Evolutionary conservation across 2,888 invertebrate species (phyloP), one percentile per base, ranked within the genome.

Genomic region (Orthonevra nobilis): DNA sequence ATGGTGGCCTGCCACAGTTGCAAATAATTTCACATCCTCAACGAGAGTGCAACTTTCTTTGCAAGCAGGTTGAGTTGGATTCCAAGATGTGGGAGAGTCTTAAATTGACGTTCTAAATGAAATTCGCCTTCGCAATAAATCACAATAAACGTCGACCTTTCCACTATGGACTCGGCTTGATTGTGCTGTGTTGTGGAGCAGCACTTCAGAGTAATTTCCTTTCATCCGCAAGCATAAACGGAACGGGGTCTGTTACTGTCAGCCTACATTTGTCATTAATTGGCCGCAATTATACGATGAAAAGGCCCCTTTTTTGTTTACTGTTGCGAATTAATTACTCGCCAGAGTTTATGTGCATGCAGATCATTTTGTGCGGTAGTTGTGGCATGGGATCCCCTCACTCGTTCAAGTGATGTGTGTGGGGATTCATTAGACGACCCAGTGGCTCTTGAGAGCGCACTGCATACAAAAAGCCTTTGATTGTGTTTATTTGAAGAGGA

Each of bases 241-340:
- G 3, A 20, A 23, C 6, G 34, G 42, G 20, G 34, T 14, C 30
- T 40, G 20, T 44, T 44, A 26, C 48, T 69, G 30, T 12, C 15
- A 58, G 72, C 72, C 64, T 52, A 58, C 72, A 54, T 64, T 68
- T 48, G 50, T 64, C 52, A 30, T 66, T 77, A 77, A 77, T 77
- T 77, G 72, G 64, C 58, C 19, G 60, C 64, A 77, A 72, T 72
- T 66, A 72, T 60, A 66, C 64, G 60, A 72, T 77, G 72, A 60
- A 72, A 74, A 72, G 38, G 60, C 58, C n/a, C n/a, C 44, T 72
- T 44, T 63, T 46, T 38, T 46, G 74, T 75, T 75, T 75, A 69
- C 75, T 63, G 75, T 70, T 70, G 63, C 75, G 63, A 75, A 75
- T 75, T 75, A 75, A 75, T 75, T 75, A 75, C 61, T 61, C 38